Percentiles rank a stretch among this genome's conserved stretches.
Conservation (phyloP, 2,113 vertebrate species). For the Pelvicachromis taeniatus region DNA sequence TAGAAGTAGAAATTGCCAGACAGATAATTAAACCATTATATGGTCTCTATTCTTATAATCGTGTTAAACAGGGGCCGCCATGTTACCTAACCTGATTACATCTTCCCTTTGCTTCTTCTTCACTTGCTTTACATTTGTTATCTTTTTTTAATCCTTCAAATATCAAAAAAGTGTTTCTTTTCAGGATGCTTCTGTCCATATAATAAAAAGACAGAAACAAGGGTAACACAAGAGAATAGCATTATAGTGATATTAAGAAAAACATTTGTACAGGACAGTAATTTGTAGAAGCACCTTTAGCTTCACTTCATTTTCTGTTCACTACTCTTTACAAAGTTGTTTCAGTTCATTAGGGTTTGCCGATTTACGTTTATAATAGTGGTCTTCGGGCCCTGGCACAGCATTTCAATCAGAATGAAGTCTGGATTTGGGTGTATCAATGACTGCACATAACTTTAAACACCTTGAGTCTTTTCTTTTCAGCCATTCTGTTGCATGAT, state of each 20-base stretch:
- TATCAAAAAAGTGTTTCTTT: not conserved
- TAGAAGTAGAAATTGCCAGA: not conserved
- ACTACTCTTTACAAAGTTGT: not conserved
- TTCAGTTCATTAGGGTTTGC: not conserved
- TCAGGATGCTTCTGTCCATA: not conserved
- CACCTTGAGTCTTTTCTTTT: not conserved
- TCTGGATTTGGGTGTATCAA: rapidly evolving
- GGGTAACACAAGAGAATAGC: not conserved
- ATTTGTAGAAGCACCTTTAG: not conserved
- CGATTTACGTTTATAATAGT: not conserved
- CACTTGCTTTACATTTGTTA: not conserved
- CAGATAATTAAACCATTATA: slow-evolving; percentile 14
- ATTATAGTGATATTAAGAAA: rapidly evolving
- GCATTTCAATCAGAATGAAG: rapidly evolving
- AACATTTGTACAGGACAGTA: not conserved
- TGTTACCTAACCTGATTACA: slow-evolving; percentile 24
- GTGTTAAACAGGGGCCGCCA: slow-evolving; percentile 4
- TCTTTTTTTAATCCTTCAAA: not conserved
- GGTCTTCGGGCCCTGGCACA: not conserved
- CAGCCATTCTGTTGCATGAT: not conserved
- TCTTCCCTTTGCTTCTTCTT: not conserved
- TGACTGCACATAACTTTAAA: not conserved
- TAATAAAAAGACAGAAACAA: not conserved
- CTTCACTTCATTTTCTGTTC: not conserved
- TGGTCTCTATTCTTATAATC: slow-evolving; percentile 19